Conservation (phyloP, 1,140 invertebrate genomes). For the Lamellibrachia luymesi region DNA sequence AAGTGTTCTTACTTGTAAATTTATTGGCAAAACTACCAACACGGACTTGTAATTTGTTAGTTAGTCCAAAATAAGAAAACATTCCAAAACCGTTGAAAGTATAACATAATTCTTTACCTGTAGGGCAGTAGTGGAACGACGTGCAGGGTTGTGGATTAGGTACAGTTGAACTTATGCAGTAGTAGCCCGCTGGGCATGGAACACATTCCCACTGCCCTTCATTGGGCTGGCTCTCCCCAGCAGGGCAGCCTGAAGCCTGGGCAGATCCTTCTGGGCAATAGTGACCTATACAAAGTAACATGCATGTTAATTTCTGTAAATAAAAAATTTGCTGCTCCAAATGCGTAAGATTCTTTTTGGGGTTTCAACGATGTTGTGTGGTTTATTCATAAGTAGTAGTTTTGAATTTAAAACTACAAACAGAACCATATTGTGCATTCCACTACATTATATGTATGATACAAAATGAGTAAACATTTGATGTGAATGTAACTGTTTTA, state of each 20-base stretch:
- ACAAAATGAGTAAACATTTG: too few relatives aligned
- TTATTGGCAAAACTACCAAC: not conserved
- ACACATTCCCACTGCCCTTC: conserved; percentile 41
- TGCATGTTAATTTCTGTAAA: not conserved
- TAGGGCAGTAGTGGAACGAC: conserved; percentile 46
- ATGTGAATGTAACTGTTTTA: too few relatives aligned
- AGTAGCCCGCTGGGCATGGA: conserved; percentile 46
- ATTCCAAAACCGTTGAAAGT: not conserved
- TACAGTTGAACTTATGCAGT: conserved; percentile 39
- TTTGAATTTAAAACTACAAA: too few relatives aligned
- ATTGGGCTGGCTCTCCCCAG: conserved; percentile 41
- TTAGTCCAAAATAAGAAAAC: not conserved
- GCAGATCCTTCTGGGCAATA: conserved; percentile 52
- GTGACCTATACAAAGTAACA: conserved; percentile 39
- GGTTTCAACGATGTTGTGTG: too few relatives aligned
- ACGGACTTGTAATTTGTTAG: not conserved
- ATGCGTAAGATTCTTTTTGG: too few relatives aligned
- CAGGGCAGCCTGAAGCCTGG: conserved; percentile 47
- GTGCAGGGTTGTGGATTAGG: conserved; percentile 41
- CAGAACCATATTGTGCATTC: too few relatives aligned
- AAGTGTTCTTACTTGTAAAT: not conserved
- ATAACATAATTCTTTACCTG: conserved; percentile 31
- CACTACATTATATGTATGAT: too few relatives aligned
- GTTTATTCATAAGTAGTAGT: too few relatives aligned
- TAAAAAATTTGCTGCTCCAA: too few relatives aligned